Evolutionary conservation across 2,888 invertebrate species (phyloP).

Genomic region (Chrysotoxum bicinctum): DNA sequence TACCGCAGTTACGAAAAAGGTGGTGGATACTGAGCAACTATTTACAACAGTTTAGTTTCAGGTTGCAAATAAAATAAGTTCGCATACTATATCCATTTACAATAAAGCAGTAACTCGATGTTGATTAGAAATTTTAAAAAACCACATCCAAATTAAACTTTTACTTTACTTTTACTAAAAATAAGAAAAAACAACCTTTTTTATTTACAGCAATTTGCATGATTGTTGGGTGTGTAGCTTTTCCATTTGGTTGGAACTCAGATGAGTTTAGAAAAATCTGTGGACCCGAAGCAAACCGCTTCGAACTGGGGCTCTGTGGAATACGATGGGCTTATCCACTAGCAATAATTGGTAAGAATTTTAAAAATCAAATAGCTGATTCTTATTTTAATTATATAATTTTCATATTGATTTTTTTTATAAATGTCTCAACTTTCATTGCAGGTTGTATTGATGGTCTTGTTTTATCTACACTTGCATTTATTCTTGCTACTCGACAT

Average conservation of each 20-base stretch:
- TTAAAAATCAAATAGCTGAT: neutral
- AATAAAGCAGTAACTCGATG: too few relatives aligned
- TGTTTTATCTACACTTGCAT: conserved; percentile 93
- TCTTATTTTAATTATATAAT: too few relatives aligned
- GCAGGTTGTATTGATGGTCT: conserved; percentile 89
- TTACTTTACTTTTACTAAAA: too few relatives aligned
- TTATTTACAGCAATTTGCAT: conserved; percentile 88
- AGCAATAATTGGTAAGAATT: conserved; percentile 88
- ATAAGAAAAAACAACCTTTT: neutral
- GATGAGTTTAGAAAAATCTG: conserved; percentile 92
- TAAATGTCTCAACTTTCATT: neutral
- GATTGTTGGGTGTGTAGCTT: conserved; percentile 93
- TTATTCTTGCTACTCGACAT: conserved; percentile 95
- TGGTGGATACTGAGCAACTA: too few relatives aligned
- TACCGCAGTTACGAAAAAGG: too few relatives aligned
- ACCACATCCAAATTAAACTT: too few relatives aligned
- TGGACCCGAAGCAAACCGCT: conserved; percentile 90
- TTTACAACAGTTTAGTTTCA: too few relatives aligned
- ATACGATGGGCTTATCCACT: conserved; percentile 96
- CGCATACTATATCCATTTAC: too few relatives aligned
- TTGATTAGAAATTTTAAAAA: too few relatives aligned
- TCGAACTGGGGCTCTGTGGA: conserved; percentile 91
- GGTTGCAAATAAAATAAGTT: too few relatives aligned
- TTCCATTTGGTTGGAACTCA: conserved; percentile 96
- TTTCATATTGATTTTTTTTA: neutral